These are phyloP conservation scores for Allobates femoralis DNA, from an alignment of 2,797 vertebrate genomes.

Conservation along the genomic window DNA sequence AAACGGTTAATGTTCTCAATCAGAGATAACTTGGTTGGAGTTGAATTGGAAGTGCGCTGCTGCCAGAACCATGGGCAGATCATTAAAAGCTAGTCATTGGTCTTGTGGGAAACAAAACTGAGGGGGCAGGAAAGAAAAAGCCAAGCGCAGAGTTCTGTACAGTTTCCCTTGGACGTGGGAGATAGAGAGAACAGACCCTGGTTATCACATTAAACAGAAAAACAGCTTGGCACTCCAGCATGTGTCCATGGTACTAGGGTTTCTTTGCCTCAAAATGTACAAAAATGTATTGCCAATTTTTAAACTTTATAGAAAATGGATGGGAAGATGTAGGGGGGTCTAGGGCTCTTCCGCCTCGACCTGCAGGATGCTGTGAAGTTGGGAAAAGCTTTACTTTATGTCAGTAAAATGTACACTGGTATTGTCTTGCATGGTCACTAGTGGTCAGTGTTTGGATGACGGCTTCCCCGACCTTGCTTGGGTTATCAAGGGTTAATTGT, in stretches of 20 bases:
- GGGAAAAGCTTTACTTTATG: no score
- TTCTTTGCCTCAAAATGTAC: not conserved
- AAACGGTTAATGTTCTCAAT: slow-evolving; percentile 37
- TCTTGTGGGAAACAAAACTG: slow-evolving; percentile 52
- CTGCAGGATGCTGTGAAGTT: no score
- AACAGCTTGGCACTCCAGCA: slow-evolving; percentile 4
- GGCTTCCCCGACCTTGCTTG: no score
- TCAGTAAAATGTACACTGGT: no score
- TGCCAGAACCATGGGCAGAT: slow-evolving; percentile 54
- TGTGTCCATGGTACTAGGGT: slow-evolving; percentile 2
- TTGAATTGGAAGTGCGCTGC: slow-evolving; percentile 7
- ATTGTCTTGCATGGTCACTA: no score
- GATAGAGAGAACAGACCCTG: slow-evolving; percentile 50
- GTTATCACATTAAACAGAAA: slow-evolving; percentile 52
- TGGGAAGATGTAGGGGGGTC: no score
- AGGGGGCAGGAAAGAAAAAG: slow-evolving; percentile 48
- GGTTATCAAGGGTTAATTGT: no score
- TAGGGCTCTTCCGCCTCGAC: no score
- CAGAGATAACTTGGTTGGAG: slow-evolving; percentile 45
- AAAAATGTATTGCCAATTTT: not conserved
- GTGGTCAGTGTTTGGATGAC: no score
- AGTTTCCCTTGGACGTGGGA: slow-evolving; percentile 50
- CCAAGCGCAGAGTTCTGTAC: slow-evolving; percentile 48
- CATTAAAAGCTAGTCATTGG: slow-evolving; percentile 55
- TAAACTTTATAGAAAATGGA: not conserved